phyloP scores from a whole-genome alignment of 2,797 vertebrate species.

The Lepus townsendii region DNA sequence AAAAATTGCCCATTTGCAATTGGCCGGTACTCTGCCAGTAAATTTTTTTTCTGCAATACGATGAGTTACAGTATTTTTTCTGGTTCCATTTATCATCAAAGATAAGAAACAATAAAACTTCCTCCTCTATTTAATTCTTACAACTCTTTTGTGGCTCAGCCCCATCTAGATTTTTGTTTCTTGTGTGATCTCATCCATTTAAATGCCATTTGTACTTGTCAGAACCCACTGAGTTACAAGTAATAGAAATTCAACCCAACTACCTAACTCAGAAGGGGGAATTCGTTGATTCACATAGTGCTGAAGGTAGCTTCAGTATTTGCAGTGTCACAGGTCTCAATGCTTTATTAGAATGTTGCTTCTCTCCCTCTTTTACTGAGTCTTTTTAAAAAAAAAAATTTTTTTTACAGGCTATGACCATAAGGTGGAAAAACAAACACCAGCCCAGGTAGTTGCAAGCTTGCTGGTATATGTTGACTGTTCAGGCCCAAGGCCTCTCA shows the following conservation, averaged over 20 bases:
- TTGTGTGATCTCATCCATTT: not conserved
- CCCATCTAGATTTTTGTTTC: not conserved
- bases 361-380: not conserved
- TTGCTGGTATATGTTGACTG: not conserved
- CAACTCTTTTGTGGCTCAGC: not conserved
- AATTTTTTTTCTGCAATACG: not conserved
- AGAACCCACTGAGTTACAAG: not conserved
- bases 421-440: not conserved
- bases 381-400: not conserved
- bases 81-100: not conserved
- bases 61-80: slow-evolving; percentile 9
- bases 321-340: not conserved
- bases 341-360: no score
- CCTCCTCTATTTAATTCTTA: not conserved
- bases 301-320: not conserved
- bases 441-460: not conserved
- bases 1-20: not conserved
- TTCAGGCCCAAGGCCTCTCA: not conserved
- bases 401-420: not conserved
- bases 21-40: not conserved
- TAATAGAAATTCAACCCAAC: not conserved
- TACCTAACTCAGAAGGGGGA: not conserved
- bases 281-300: not conserved
- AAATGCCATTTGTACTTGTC: not conserved
- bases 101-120: not conserved